Evolutionary conservation across 2,797 vertebrate genomes (phyloP).

Genomic region (Cynodonichthys magdalenae): DNA sequence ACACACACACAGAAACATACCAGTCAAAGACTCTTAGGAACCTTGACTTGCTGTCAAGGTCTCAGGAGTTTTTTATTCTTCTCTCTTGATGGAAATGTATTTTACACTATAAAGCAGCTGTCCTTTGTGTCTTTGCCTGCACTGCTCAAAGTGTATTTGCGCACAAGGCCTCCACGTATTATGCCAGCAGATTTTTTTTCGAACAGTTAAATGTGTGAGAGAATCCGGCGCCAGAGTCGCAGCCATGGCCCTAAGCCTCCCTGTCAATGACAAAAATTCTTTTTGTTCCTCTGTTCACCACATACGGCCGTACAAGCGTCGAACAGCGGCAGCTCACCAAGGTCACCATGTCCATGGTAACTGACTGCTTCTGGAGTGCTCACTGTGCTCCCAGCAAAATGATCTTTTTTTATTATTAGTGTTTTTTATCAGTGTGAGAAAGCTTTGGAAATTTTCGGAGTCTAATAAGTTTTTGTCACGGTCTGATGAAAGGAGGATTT

Average conservation of each 20-base stretch:
- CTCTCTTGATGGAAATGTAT: constrained; percentile 23
- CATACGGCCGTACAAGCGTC: constrained; percentile 3
- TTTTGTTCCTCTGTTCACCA: constrained; percentile 2
- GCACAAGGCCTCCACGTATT: constrained; percentile 7
- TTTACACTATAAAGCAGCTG: constrained; percentile 39
- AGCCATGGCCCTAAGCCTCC: constrained; percentile 40
- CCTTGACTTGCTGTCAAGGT: constrained; percentile 43
- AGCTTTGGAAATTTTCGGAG: constrained; percentile 24
- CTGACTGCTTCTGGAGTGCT: constrained; percentile 12
- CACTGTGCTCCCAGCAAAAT: constrained; percentile 32
- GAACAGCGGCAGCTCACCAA: constrained; percentile 22
- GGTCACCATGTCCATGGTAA: constrained; percentile 41
- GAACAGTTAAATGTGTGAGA: constrained; percentile 23
- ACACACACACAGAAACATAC: constrained; percentile 7
- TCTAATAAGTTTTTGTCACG: constrained; percentile 48
- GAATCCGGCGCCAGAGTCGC: constrained; percentile 16
- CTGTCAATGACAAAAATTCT: constrained; percentile 27
- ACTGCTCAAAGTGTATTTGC: constrained; percentile 9
- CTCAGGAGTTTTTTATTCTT: constrained; percentile 34
- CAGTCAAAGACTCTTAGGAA: constrained; percentile 29
- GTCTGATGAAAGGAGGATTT: constrained; percentile 44
- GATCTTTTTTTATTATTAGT: constrained; percentile 16
- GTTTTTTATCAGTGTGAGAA: constrained; percentile 5
- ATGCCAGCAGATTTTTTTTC: constrained; percentile 15
- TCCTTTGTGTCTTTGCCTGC: constrained; percentile 11